Percentiles rank a stretch among this genome's conserved stretches.
These are phyloP conservation scores for Ophiothrix spiculata DNA, from an alignment of 35 echinoderm and acorn worm species.

Conservation along the genomic window DNA sequence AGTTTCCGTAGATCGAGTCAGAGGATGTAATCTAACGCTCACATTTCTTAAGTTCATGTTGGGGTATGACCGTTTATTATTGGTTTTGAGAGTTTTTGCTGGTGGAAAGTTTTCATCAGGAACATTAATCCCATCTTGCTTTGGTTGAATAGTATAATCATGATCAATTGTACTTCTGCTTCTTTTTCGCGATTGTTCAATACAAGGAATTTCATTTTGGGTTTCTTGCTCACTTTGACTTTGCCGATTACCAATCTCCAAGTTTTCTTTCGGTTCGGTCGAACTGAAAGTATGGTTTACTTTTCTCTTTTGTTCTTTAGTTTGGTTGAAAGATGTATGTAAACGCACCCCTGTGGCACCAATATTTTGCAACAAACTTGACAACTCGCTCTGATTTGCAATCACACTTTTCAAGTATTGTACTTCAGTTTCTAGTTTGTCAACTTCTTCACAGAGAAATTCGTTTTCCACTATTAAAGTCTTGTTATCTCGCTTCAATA, in stretches of 20 bases:
- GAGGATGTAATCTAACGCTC: not conserved
- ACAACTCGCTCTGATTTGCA: slow-evolving; percentile 73
- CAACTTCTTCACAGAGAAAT: slow-evolving; percentile 32
- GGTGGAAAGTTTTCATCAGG: not conserved
- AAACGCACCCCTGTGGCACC: slow-evolving; percentile 53
- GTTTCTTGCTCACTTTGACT: not conserved
- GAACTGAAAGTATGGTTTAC: not conserved
- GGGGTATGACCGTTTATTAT: not conserved
- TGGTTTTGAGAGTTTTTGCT: not conserved
- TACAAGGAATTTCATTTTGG: not conserved
- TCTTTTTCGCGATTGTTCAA: not conserved
- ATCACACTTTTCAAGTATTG: slow-evolving; percentile 77
- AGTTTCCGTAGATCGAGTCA: not conserved
- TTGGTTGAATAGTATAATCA: not conserved
- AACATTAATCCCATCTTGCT: not conserved
- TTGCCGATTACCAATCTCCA: not conserved
- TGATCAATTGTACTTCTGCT: not conserved
- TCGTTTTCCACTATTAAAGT: slow-evolving; percentile 28
- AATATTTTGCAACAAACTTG: slow-evolving; percentile 54
- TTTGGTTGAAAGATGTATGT: slow-evolving; percentile 43
- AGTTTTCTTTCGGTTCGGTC: not conserved
- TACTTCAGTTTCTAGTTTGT: slow-evolving; percentile 40
- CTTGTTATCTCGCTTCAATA: slow-evolving; percentile 45
- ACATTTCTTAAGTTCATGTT: not conserved
- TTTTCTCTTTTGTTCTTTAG: not conserved